A percentile compares a stretch with the other conserved stretches of the same genome.
Evolutionary conservation across 2,888 invertebrate species (phyloP).

Genomic region (Perizoma flavofasciatum): DNA sequence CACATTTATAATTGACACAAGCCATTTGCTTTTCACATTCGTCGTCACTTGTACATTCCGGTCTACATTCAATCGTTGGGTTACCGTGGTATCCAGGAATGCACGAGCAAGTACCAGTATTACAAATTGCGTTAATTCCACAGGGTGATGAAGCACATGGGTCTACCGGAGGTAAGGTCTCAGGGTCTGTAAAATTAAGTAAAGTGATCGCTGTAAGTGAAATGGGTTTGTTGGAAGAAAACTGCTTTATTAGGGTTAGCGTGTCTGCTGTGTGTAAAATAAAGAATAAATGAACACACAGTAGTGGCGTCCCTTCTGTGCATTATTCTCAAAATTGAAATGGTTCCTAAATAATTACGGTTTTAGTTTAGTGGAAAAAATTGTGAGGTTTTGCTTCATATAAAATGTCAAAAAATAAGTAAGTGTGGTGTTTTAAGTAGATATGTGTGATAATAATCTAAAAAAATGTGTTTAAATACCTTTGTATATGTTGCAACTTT

Average conservation of each 20-base stretch:
- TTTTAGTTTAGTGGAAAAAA: too few species aligned
- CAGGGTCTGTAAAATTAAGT: constrained; percentile 52
- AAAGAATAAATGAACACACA: too few species aligned
- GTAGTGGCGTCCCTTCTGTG: too few species aligned
- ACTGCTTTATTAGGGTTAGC: too few species aligned
- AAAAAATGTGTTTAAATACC: constrained; percentile 41
- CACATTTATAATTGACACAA: constrained; percentile 89
- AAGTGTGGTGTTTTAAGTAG: too few species aligned
- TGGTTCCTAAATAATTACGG: too few species aligned
- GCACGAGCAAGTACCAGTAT: constrained; percentile 85
- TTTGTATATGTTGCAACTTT: constrained; percentile 64
- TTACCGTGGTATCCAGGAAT: constrained; percentile 86
- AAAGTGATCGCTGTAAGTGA: not conserved
- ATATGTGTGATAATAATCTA: not conserved
- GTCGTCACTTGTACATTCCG: constrained; percentile 90
- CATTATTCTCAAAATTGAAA: too few species aligned
- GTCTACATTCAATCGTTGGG: constrained; percentile 88
- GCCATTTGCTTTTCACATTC: constrained; percentile 89
- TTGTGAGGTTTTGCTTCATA: too few species aligned
- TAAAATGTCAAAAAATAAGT: too few species aligned
- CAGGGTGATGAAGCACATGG: constrained; percentile 86
- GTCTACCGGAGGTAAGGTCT: constrained; percentile 64
- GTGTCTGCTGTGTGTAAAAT: too few species aligned
- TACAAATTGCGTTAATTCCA: constrained; percentile 85
- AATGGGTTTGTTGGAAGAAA: too few species aligned